Evolutionary conservation across 1,140 invertebrate species (phyloP).

Genomic region (Cyphomyrmex costatus): DNA sequence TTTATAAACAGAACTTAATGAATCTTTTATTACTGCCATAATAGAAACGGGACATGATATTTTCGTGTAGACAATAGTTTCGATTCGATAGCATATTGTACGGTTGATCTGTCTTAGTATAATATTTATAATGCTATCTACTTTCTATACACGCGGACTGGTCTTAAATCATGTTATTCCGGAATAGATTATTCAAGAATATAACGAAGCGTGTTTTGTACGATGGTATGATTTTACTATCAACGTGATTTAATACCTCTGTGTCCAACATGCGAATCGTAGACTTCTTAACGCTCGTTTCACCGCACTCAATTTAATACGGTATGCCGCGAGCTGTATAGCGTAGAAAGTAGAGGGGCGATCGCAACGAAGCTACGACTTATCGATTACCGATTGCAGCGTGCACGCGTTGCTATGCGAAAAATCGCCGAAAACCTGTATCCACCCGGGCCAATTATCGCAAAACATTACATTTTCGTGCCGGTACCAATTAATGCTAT

Average conservation of each 20-base stretch:
- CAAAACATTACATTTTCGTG: slow-evolving; percentile 55
- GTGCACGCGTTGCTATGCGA: slow-evolving; percentile 36
- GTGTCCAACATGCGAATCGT: slow-evolving; percentile 5
- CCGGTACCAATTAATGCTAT: slow-evolving; percentile 41
- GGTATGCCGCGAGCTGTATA: neutral
- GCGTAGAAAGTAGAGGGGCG: slow-evolving; percentile 5
- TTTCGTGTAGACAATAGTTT: neutral
- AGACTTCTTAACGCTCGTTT: slow-evolving; percentile 26
- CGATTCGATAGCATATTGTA: neutral
- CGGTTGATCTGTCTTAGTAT: neutral
- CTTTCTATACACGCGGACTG: neutral
- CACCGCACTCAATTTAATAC: slow-evolving; percentile 30
- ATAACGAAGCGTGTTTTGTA: slow-evolving; percentile 6
- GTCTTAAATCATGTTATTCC: neutral
- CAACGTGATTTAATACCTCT: slow-evolving; percentile 16
- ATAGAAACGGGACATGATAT: neutral
- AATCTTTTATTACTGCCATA: neutral
- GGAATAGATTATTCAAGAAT: neutral
- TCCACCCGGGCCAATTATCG: slow-evolving; percentile 50
- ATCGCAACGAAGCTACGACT: slow-evolving; percentile 41
- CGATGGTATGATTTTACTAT: neutral
- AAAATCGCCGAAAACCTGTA: slow-evolving; percentile 48
- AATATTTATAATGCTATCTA: neutral
- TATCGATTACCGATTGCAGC: slow-evolving; percentile 53
- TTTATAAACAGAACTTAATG: neutral